These are phyloP conservation scores for Lithobates pipiens DNA, from an alignment of 2,797 vertebrate species.

Conservation along the genomic window DNA sequence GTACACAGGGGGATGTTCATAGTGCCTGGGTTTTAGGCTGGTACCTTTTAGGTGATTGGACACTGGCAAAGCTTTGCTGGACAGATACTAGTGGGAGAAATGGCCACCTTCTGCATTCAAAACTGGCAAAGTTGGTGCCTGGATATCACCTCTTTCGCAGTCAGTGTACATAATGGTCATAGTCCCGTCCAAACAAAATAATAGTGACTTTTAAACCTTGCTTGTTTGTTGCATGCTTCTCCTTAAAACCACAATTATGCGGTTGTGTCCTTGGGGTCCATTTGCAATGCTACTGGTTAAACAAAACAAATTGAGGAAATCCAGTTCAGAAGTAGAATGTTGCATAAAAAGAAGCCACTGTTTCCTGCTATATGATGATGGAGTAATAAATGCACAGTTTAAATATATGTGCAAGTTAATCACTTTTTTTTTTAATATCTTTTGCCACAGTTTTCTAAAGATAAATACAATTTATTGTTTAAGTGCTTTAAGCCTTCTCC, in stretches of 20 bases:
- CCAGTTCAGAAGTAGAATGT: neutral
- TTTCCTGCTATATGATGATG: neutral
- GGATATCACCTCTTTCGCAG: neutral
- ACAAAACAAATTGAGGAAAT: neutral
- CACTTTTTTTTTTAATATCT: too few species aligned
- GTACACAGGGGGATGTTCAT: too few species aligned
- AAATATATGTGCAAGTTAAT: neutral
- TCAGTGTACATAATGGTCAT: neutral
- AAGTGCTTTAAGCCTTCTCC: too few species aligned
- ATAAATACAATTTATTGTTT: too few species aligned
- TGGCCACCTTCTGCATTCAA: neutral
- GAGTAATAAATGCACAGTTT: neutral
- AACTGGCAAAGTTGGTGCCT: neutral
- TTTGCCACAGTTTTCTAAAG: too few species aligned
- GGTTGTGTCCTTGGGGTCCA: conserved; percentile 18
- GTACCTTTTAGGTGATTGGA: too few species aligned
- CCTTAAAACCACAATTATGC: conserved; percentile 2
- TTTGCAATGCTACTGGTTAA: neutral
- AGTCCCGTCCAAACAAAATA: conserved; percentile 16
- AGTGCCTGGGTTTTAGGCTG: too few species aligned
- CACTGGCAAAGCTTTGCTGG: too few species aligned
- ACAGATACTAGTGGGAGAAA: neutral
- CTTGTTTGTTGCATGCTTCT: conserved; percentile 8
- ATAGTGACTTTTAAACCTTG: neutral
- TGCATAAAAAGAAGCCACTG: conserved; percentile 24